Percentiles rank a stretch among this genome's conserved stretches.
phyloP scores from a whole-genome alignment of 1,140 invertebrate species.

The Bombus fervidus region DNA sequence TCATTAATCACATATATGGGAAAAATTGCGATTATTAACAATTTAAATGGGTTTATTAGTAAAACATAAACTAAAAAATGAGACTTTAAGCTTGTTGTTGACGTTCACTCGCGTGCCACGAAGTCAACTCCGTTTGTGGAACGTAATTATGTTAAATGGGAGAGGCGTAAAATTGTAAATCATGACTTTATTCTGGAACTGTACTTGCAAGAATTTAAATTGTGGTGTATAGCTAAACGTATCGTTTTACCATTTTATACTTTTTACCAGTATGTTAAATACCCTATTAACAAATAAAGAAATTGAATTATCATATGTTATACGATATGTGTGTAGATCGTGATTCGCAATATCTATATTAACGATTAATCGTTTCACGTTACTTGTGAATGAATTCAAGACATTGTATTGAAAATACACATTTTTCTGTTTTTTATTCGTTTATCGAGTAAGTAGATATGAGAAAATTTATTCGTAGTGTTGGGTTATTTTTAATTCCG shows the following conservation, averaged over 20 bases:
- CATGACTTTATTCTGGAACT: not conserved
- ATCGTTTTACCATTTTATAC: not conserved
- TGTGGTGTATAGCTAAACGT: not conserved
- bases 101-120: conserved; percentile 17
- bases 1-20: conserved; percentile 11
- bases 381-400: conserved; percentile 15
- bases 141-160: conserved; percentile 1
- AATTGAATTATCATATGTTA: not conserved
- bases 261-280: not conserved
- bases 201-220: not conserved
- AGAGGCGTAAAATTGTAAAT: not conserved
- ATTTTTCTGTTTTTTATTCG: conserved; percentile 5
- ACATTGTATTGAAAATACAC: not conserved
- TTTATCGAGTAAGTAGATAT: conserved; percentile 4
- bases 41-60: conserved; percentile 17
- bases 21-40: conserved; percentile 7
- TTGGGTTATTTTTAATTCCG: not conserved
- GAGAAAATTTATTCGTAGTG: conserved; percentile 33
- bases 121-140: conserved; percentile 4
- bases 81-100: not conserved
- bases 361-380: conserved; percentile 2
- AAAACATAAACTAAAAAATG: conserved; percentile 3
- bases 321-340: not conserved
- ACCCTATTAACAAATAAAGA: not conserved
- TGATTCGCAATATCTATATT: not conserved